Percentiles rank a stretch among this genome's conserved stretches.
These are phyloP conservation scores for Trachelipus rathkii DNA, from an alignment of 1,140 invertebrate genomes.

Conservation along the genomic window DNA sequence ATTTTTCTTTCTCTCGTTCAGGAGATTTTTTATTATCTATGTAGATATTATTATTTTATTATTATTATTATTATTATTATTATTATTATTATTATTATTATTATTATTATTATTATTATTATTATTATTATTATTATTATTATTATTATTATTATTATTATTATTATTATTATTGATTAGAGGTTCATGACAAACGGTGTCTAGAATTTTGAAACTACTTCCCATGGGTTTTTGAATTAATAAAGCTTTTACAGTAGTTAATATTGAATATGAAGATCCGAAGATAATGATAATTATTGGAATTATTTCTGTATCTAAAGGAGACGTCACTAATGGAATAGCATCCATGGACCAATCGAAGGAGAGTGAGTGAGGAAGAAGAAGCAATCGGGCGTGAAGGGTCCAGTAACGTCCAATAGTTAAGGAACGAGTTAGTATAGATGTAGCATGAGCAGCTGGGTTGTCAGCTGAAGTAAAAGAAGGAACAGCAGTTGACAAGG, in stretches of 20 bases:
- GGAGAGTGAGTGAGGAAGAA: conserved; percentile 76
- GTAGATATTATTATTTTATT: too few species aligned
- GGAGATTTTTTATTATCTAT: neutral
- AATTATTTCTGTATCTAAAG: conserved; percentile 59
- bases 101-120: too few species aligned
- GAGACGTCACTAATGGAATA: conserved; percentile 68
- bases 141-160: too few species aligned
- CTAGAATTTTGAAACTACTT: neutral
- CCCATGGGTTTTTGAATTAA: neutral
- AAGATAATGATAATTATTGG: neutral
- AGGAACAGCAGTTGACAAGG: conserved; percentile 52
- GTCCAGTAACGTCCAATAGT: conserved; percentile 83
- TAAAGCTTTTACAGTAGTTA: neutral
- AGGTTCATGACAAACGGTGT: neutral
- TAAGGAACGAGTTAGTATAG: conserved; percentile 54
- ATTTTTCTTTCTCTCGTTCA: conserved; percentile 56
- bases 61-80: too few species aligned
- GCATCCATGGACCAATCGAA: conserved; percentile 96
- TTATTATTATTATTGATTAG: neutral
- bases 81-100: too few species aligned
- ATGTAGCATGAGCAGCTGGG: conserved; percentile 52
- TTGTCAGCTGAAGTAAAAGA: conserved; percentile 52
- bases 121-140: too few species aligned
- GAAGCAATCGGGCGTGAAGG: conserved; percentile 74
- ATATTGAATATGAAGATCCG: neutral